phyloP scores from a whole-genome alignment of 2,888 invertebrate species.

The Phaonia tiefii region DNA sequence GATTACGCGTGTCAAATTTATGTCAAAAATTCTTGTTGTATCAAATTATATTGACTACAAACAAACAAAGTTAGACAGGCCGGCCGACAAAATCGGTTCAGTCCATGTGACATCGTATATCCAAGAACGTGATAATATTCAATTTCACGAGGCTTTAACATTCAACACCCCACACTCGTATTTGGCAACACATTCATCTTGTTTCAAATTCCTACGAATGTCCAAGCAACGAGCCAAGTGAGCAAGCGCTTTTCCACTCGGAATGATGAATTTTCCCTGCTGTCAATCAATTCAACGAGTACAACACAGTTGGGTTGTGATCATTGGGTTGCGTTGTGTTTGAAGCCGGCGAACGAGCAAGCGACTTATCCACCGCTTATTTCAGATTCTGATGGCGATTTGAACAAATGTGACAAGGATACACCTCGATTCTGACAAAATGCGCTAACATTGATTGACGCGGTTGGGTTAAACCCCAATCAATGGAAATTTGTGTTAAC shows the following conservation, averaged over 20 bases:
- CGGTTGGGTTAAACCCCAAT: constrained; percentile 61
- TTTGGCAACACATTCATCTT: constrained; percentile 19
- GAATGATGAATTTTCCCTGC: constrained; percentile 48
- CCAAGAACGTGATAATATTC: constrained; percentile 55
- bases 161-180: constrained; percentile 21
- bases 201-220: constrained; percentile 30
- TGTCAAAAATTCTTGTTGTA: constrained; percentile 19
- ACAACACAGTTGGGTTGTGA: constrained; percentile 21
- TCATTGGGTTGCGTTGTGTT: constrained; percentile 18
- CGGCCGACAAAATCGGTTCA: not conserved
- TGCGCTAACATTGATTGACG: constrained; percentile 60
- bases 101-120: not conserved
- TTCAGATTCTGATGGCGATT: constrained; percentile 58
- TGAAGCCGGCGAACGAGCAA: not conserved
- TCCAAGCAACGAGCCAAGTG: not conserved
- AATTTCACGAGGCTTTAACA: constrained; percentile 50
- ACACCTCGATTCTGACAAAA: constrained; percentile 66
- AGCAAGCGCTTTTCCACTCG: constrained; percentile 9
- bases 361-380: not conserved
- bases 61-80: not conserved
- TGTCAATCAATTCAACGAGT: constrained; percentile 46
- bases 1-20: constrained; percentile 32
- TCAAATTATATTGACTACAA: not conserved
- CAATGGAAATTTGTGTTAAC: constrained; percentile 40
- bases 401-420: constrained; percentile 66